Conservation (phyloP, 2,797 vertebrate genomes). For the Syngnathus rostellatus region DNA sequence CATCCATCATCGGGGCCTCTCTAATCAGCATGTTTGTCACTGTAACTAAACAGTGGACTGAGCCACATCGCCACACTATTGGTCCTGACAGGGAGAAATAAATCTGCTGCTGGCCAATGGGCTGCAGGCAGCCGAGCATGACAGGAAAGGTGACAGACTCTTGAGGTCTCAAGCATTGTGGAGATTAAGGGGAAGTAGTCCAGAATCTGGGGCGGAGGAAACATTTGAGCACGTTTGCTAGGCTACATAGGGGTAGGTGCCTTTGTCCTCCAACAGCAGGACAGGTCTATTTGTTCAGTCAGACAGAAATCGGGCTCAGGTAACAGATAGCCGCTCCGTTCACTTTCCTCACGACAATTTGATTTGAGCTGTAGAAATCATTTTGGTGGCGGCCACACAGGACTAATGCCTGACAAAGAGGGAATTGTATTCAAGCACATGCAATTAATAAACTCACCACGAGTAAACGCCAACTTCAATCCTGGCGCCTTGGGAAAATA, state of each 20-base stretch:
- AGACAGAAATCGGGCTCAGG: constrained; percentile 53
- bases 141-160: constrained; percentile 67
- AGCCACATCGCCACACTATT: constrained; percentile 69
- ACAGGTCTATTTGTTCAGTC: constrained; percentile 72
- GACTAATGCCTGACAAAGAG: constrained; percentile 11
- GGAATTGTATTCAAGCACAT: background rate
- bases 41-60: constrained; percentile 76
- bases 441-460: constrained; percentile 2
- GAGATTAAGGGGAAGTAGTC: constrained; percentile 61
- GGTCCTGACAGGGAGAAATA: constrained; percentile 79
- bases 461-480: constrained; percentile 1
- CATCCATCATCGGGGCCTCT: constrained; percentile 80
- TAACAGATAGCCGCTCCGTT: constrained; percentile 61
- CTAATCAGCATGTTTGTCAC: constrained; percentile 82
- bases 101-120: constrained; percentile 78
- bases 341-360: constrained; percentile 37
- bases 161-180: constrained; percentile 56
- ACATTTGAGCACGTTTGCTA: constrained; percentile 54
- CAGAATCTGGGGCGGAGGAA: constrained; percentile 52
- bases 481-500: background rate
- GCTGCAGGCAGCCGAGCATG: constrained; percentile 68
- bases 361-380: constrained; percentile 29
- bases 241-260: constrained; percentile 35
- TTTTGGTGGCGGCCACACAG: constrained; percentile 25
- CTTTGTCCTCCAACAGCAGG: constrained; percentile 49